A percentile compares a stretch with the other conserved stretches of the same genome.
Conservation (phyloP, 2,797 vertebrate species). For the Buphagus erythrorhynchus region DNA sequence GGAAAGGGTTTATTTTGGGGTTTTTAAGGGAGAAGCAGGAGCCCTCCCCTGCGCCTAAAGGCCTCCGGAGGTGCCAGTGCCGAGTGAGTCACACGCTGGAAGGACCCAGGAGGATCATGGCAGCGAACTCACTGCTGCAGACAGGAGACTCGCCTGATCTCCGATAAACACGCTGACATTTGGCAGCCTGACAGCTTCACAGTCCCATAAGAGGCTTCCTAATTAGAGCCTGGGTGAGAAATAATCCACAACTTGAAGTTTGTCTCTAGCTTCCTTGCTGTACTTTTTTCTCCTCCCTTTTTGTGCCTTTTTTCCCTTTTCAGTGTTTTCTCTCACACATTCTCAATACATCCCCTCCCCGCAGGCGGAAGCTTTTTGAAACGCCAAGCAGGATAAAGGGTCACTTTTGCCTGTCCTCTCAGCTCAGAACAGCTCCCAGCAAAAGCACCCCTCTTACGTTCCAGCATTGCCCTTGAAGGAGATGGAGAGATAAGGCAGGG, state of each 20-base stretch:
- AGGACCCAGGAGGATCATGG: background rate
- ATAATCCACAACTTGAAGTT: constrained; percentile 44
- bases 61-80: background rate
- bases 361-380: constrained; percentile 1
- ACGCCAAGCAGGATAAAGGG: background rate
- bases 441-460: background rate
- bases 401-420: background rate
- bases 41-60: background rate
- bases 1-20: background rate
- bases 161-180: constrained; percentile 27
- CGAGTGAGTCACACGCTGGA: background rate
- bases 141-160: background rate
- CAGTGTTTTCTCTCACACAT: constrained; percentile 47
- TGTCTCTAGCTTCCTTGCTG: constrained; percentile 38
- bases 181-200: constrained; percentile 63
- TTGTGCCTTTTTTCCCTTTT: background rate
- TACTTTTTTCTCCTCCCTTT: background rate
- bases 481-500: background rate
- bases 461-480: constrained; percentile 2
- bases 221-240: constrained; percentile 69
- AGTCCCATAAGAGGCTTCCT: constrained; percentile 52
- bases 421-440: background rate
- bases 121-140: constrained; percentile 11
- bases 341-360: background rate
- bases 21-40: background rate